A percentile compares a stretch with the other conserved stretches of the same genome.
Conservation (phyloP, 2,797 vertebrate genomes). For the Rhynchonycteris naso region DNA sequence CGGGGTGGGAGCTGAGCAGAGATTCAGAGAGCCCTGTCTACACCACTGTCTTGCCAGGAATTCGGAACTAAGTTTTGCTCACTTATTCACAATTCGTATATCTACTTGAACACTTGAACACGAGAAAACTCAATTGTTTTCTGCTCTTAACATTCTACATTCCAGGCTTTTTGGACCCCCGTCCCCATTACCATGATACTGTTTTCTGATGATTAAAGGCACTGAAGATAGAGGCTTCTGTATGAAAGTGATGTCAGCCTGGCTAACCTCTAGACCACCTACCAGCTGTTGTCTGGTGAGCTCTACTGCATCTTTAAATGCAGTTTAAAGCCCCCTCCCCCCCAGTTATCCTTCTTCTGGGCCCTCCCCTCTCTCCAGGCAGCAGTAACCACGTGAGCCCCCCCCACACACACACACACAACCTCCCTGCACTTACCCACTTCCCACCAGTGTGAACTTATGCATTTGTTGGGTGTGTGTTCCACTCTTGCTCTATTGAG, state of each 20-base stretch:
- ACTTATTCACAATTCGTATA: neutral
- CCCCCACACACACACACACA: too few relatives aligned
- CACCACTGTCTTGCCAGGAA: neutral
- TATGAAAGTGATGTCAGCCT: neutral
- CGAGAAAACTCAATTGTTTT: neutral
- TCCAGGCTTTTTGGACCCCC: neutral
- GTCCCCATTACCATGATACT: too few relatives aligned
- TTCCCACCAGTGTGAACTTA: rapidly evolving
- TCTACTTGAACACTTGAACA: neutral
- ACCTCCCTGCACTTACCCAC: neutral
- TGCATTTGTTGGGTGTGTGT: rapidly evolving
- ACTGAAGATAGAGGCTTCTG: neutral
- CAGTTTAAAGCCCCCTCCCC: neutral
- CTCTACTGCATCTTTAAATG: neutral
- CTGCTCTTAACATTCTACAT: neutral
- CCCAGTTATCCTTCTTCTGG: too few relatives aligned
- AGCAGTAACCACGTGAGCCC: neutral
- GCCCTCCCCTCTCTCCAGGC: too few relatives aligned
- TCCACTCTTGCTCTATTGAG: neutral
- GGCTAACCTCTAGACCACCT: neutral
- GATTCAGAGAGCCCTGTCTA: neutral
- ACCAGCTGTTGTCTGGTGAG: neutral
- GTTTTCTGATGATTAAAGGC: neutral
- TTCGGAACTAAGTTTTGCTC: neutral
- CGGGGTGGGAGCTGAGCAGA: neutral